Percentiles rank a stretch among this genome's conserved stretches.
These are phyloP conservation scores for Phalacrocorax carbo DNA, from an alignment of 2,113 vertebrate genomes.

Conservation along the genomic window DNA sequence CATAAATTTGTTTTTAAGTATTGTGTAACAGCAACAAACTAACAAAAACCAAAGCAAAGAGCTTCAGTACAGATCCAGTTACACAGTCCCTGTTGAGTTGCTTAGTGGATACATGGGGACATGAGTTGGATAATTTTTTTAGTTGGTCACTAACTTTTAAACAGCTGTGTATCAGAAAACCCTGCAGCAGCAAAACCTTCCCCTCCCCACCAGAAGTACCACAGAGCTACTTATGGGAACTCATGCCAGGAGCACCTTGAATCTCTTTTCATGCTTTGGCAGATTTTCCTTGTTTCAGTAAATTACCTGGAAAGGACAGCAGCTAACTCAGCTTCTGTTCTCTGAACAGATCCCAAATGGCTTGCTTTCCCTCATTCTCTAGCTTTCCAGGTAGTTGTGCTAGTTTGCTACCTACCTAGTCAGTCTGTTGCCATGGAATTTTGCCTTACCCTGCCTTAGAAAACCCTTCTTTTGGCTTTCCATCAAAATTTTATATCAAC, in stretches of 20 bases:
- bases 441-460: neutral
- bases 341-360: neutral
- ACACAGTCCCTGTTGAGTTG: neutral
- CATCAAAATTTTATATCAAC: neutral
- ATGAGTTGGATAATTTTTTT: neutral
- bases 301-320: no score
- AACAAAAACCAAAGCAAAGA: neutral
- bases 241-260: neutral
- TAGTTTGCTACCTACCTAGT: neutral
- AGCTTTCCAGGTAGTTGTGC: neutral
- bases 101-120: neutral
- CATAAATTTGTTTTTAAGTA: neutral
- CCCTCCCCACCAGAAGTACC: neutral
- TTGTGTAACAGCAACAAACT: neutral
- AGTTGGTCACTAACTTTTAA: neutral
- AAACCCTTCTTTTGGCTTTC: neutral
- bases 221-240: neutral
- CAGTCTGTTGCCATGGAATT: neutral
- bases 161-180: neutral
- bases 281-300: neutral
- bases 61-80: neutral
- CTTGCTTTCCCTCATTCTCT: neutral
- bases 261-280: neutral
- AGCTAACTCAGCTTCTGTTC: neutral
- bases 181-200: neutral